Conservation (phyloP, 2,888 invertebrate species). For the Phymatocera aterrima region DNA sequence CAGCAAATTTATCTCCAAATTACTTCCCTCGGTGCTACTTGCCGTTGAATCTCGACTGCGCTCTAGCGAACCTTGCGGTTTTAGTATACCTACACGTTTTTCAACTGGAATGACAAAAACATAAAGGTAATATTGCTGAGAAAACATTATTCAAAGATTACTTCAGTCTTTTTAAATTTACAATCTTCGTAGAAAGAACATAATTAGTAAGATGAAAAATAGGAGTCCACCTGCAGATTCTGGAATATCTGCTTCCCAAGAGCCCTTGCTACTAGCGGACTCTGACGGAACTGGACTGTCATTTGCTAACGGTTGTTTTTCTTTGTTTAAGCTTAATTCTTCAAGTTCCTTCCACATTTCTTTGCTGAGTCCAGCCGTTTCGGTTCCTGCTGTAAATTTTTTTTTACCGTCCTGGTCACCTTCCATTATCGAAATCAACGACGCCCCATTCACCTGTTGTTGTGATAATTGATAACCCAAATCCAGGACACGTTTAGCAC, state of each 20-base stretch:
- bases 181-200: not conserved
- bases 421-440: conserved; percentile 66
- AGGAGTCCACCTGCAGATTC: conserved; percentile 60
- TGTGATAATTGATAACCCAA: conserved; percentile 76
- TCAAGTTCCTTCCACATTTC: conserved; percentile 78
- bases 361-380: conserved; percentile 74
- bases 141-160: conserved; percentile 51
- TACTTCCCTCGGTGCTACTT: conserved; percentile 56
- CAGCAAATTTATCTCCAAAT: conserved; percentile 56
- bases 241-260: conserved; percentile 65
- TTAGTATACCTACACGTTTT: conserved; percentile 81
- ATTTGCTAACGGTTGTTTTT: conserved; percentile 60
- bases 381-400: conserved; percentile 71
- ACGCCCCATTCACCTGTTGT: conserved; percentile 72
- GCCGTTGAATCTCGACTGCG: conserved; percentile 76
- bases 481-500: conserved; percentile 76
- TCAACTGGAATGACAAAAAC: conserved; percentile 73
- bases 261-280: conserved; percentile 69
- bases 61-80: conserved; percentile 84
- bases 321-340: conserved; percentile 75
- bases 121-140: conserved; percentile 53
- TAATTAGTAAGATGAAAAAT: not conserved
- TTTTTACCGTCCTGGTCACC: conserved; percentile 62
- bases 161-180: conserved; percentile 46
- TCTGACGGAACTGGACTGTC: conserved; percentile 71